Evolutionary conservation across 2,888 invertebrate species (phyloP).

Genomic region (Prosapia bicincta): DNA sequence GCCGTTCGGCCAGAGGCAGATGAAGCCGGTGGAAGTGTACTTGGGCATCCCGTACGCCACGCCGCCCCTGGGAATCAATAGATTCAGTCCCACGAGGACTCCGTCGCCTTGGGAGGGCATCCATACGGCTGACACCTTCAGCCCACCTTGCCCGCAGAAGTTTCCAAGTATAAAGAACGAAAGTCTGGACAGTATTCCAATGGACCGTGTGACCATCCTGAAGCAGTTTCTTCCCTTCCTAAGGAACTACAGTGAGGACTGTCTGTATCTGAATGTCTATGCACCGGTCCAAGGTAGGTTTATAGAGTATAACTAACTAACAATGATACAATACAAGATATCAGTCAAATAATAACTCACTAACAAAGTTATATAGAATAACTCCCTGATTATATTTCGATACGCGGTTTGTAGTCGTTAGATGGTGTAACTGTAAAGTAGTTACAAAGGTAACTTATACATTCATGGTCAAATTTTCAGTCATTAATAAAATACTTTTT

Average conservation of each 20-base stretch:
- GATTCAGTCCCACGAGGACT: conserved; percentile 90
- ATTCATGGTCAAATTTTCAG: too few species aligned
- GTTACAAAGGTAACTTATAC: too few species aligned
- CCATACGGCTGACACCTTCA: conserved; percentile 59
- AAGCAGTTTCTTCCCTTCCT: conserved; percentile 79
- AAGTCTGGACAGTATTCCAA: conserved; percentile 84
- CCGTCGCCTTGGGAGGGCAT: conserved; percentile 91
- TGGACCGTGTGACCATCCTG: conserved; percentile 84
- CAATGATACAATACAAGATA: too few species aligned
- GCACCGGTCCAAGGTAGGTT: conserved; percentile 89
- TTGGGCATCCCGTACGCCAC: conserved; percentile 23
- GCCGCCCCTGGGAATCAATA: conserved; percentile 42
- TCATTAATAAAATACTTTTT: too few species aligned
- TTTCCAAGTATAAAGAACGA: conserved; percentile 74
- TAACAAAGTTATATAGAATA: too few species aligned
- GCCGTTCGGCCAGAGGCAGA: not conserved
- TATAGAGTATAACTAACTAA: too few species aligned
- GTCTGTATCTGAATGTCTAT: conserved; percentile 94
- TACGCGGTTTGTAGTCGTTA: too few species aligned
- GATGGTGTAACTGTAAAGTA: too few species aligned
- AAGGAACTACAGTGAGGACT: conserved; percentile 94
- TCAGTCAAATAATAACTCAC: too few species aligned
- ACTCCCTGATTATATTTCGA: too few species aligned
- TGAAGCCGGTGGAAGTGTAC: not conserved
- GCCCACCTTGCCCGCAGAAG: conserved; percentile 89